Conservation (phyloP, 2,113 vertebrate species). For the Elaphurus davidianus region DNA sequence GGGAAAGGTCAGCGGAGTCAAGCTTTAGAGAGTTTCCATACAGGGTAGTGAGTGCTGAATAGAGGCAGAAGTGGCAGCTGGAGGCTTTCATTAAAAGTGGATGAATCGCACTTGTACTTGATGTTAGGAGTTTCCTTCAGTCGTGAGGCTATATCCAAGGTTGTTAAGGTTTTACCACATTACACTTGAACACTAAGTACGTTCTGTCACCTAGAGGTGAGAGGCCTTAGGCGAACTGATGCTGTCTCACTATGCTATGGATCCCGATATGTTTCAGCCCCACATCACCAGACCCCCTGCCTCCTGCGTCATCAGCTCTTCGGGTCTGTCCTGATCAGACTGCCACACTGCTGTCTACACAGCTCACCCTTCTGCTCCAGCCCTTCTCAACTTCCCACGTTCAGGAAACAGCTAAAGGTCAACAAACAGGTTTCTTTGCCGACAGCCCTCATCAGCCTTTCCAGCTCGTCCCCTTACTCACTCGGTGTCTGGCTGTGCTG, state of each 20-base stretch:
- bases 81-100: constrained; percentile 49
- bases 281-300: not conserved
- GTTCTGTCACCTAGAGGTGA: not conserved
- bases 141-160: not conserved
- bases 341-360: not conserved
- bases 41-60: not conserved
- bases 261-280: not conserved
- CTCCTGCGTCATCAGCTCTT: not conserved
- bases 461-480: rapidly evolving
- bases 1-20: not conserved
- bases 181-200: not conserved
- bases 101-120: not conserved
- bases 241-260: too few relatives aligned
- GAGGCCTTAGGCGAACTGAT: not conserved
- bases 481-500: rapidly evolving
- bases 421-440: not conserved
- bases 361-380: too few relatives aligned
- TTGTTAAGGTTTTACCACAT: not conserved
- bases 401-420: not conserved
- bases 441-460: rapidly evolving
- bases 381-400: rapidly evolving
- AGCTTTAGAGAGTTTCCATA: not conserved
- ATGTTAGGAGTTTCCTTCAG: constrained; percentile 13
- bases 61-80: not conserved
- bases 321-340: not conserved